Evolutionary conservation across 2,888 invertebrate genomes (phyloP).

Genomic region (Hypomecis atomaria): DNA sequence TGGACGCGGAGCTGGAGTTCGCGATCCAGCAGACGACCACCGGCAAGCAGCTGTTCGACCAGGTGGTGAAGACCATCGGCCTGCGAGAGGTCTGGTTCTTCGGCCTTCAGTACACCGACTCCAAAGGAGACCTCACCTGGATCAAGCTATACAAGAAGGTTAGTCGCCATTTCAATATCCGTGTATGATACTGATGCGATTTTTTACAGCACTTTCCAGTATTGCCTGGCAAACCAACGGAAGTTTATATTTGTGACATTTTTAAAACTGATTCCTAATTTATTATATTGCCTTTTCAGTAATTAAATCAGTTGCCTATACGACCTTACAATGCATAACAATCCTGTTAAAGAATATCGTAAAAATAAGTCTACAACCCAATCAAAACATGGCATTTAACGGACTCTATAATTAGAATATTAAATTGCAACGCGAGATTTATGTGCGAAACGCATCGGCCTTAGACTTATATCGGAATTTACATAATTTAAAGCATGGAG

Average conservation of each 20-base stretch:
- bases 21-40: slow-evolving; percentile 99
- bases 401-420: slow-evolving; percentile 10
- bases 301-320: too few relatives aligned
- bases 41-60: slow-evolving; percentile 99
- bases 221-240: too few relatives aligned
- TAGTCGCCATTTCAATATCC: slow-evolving; percentile 56
- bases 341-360: background rate
- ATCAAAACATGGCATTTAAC: slow-evolving; percentile 9
- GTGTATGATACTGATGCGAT: slow-evolving; percentile 1
- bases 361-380: too few relatives aligned
- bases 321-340: background rate
- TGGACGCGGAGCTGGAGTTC: slow-evolving; percentile 99
- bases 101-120: slow-evolving; percentile 99
- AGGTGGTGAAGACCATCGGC: slow-evolving; percentile 99
- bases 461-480: slow-evolving; percentile 34
- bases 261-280: too few relatives aligned
- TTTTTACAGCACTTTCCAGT: slow-evolving; percentile 4
- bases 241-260: background rate
- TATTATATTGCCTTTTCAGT: too few relatives aligned
- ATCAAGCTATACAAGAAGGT: slow-evolving; percentile 99
- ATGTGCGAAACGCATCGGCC: slow-evolving; percentile 31
- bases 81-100: slow-evolving; percentile 99
- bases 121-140: slow-evolving; percentile 99
- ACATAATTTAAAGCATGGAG: slow-evolving; percentile 37
- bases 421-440: slow-evolving; percentile 20